Evolutionary conservation across 2,113 vertebrate species (phyloP).

Genomic region (Tauraco erythrolophus): DNA sequence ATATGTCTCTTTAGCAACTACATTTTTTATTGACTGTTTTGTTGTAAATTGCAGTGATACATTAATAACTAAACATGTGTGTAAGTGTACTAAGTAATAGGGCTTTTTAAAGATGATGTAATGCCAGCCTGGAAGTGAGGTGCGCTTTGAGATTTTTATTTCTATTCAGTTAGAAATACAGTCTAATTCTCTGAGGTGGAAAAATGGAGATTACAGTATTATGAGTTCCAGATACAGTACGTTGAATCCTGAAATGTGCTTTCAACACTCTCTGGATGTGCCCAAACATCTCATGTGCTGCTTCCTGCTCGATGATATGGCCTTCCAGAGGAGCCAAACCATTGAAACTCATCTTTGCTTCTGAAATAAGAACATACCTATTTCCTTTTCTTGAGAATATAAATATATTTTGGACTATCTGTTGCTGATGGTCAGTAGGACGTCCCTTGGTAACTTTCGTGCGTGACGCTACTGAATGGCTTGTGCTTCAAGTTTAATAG

Average conservation of each 20-base stretch:
- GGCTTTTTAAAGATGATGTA: slow-evolving; percentile 6
- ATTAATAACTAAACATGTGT: background rate
- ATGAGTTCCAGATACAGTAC: background rate
- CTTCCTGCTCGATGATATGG: slow-evolving; percentile 54
- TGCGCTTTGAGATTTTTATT: background rate
- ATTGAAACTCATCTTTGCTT: slow-evolving; percentile 41
- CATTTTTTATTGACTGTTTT: background rate
- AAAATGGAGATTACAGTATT: background rate
- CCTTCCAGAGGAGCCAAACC: slow-evolving; percentile 55
- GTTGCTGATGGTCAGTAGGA: slow-evolving; percentile 50
- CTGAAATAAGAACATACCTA: background rate
- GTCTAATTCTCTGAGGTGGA: background rate
- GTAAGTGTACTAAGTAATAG: background rate
- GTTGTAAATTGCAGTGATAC: background rate
- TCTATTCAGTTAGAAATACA: slow-evolving; percentile 12
- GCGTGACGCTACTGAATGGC: background rate
- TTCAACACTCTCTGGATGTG: slow-evolving; percentile 25
- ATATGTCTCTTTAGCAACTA: background rate
- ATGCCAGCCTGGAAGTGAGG: background rate
- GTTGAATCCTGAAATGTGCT: slow-evolving; percentile 54
- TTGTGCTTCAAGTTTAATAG: background rate
- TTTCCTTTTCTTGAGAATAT: slow-evolving; percentile 29
- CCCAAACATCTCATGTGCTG: background rate
- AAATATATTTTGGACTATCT: background rate
- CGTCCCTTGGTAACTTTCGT: slow-evolving; percentile 7